Conservation (phyloP, 1,140 invertebrate genomes). For the Anastatus disparis region DNA sequence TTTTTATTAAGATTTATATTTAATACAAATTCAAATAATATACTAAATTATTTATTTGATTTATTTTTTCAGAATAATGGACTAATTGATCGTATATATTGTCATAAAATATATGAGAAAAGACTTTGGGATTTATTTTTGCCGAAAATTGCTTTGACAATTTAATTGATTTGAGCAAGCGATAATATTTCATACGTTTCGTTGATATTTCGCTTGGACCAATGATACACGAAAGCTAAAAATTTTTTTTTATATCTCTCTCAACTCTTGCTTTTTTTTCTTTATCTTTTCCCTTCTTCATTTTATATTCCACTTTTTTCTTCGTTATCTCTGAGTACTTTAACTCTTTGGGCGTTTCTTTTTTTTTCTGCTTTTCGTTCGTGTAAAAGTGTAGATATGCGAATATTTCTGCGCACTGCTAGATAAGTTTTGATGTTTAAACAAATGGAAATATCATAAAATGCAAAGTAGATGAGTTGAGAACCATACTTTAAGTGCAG, state of each 20-base stretch:
- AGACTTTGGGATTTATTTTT: not conserved
- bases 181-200: not conserved
- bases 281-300: not conserved
- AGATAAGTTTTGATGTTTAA: too few relatives aligned
- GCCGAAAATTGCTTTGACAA: slow-evolving; percentile 8
- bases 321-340: not conserved
- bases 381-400: not conserved
- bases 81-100: not conserved
- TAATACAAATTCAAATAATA: too few relatives aligned
- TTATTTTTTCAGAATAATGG: too few relatives aligned
- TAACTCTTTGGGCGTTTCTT: not conserved
- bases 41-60: too few relatives aligned
- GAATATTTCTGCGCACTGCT: too few relatives aligned
- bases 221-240: not conserved
- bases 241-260: not conserved
- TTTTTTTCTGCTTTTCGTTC: not conserved
- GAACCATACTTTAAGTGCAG: too few relatives aligned
- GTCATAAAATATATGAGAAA: not conserved
- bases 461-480: too few relatives aligned
- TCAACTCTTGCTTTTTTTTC: not conserved
- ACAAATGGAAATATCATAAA: too few relatives aligned
- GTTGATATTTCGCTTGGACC: not conserved
- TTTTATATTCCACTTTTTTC: slow-evolving; percentile 1
- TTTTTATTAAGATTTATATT: too few relatives aligned
- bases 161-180: not conserved